Evolutionary conservation across 2,888 invertebrate species (phyloP), one percentile per base, ranked within the genome.

Genomic region (Athripsodes cinereus): DNA sequence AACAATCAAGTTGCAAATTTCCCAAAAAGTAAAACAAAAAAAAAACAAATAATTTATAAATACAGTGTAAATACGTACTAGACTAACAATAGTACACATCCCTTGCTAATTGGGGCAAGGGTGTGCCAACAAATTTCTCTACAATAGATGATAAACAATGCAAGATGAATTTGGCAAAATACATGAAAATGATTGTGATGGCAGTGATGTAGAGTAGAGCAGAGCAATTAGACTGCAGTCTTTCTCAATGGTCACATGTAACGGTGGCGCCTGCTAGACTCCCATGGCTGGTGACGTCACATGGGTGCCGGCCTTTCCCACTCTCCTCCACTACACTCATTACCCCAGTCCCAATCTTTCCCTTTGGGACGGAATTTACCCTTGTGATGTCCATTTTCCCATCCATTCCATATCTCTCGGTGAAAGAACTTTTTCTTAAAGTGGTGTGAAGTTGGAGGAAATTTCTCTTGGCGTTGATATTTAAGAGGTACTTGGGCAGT

Each of bases 351-450:
- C 85, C 86, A 87, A 67, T 86, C 85, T 69, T 87, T 87, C 59
- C 86, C 86, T 68, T 87, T 87, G 2, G 86, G 86, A 62, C 84
- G 78, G 72, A 86, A 86, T 69, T 85, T 86, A 60, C 83, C 82
- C 66, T 82, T 81, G 63, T 79, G 81, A 67, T 75, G 82, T 71
- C 69, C 74, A 11, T 67, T 56, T 68, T 69, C 69, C 73, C 78
- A 78, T 64, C 75, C 75, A 74, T 77, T 81, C 86, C 86, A 86
- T 70, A 78, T 84, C 76, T 81, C 88, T 69, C 84, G 79, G 66
- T 88, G 87, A 74, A 90, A 90, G 75, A 87, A 88, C 69, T 90
- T 90, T 78, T 91, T 92, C 75, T 92, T 91, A 73, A 90, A 91
- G 74, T 89, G 89, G 65, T 82, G 81, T 66, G 84, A 83, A 1